A percentile compares a stretch with the other conserved stretches of the same genome.
phyloP scores from a whole-genome alignment of 2,888 invertebrate genomes.

The Rotaria socialis region DNA sequence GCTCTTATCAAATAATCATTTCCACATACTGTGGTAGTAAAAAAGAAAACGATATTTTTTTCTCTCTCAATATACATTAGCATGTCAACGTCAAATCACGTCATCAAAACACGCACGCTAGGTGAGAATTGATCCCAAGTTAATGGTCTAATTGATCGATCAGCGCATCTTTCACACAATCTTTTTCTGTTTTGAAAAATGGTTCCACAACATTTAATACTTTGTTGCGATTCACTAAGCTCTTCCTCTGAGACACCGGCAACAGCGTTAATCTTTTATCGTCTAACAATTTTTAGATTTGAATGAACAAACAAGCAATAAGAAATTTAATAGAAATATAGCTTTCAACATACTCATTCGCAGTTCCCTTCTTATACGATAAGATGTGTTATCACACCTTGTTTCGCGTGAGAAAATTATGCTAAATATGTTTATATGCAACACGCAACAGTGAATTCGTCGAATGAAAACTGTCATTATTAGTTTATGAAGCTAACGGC shows the following conservation, averaged over 20 bases:
- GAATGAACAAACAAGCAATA: no score
- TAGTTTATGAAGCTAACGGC: no score
- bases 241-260: neutral
- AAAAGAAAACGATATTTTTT: neutral
- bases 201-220: slow-evolving; percentile 13
- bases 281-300: no score
- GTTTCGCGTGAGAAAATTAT: neutral
- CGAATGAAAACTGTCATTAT: no score
- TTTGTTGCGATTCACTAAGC: neutral
- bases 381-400: neutral
- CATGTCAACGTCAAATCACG: slow-evolving; percentile 7
- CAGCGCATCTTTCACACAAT: slow-evolving; percentile 26
- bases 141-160: neutral
- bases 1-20: slow-evolving; percentile 15
- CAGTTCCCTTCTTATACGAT: neutral
- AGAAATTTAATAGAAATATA: no score
- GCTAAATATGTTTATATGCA: neutral
- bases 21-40: neutral
- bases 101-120: slow-evolving; percentile 10
- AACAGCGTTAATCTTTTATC: no score
- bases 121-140: slow-evolving; percentile 8
- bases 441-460: neutral
- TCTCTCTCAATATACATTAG: neutral
- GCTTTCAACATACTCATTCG: no score
- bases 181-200: neutral